These are phyloP conservation scores for Homarus americanus DNA, from an alignment of 1,140 invertebrate genomes.

Conservation along the genomic window DNA sequence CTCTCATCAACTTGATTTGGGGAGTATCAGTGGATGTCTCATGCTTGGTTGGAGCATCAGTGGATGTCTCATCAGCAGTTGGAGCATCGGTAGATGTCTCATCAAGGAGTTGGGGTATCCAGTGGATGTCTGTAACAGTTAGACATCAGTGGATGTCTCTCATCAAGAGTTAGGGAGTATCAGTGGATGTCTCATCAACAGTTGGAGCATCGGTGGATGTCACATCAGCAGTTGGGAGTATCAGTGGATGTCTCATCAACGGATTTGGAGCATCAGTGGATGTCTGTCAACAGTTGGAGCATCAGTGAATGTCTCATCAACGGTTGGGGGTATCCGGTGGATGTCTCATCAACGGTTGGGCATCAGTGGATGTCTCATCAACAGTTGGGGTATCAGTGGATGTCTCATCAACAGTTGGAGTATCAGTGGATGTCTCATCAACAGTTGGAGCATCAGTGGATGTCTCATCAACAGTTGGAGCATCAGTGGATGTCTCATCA, in stretches of 20 bases:
- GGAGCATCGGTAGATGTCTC: background rate
- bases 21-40: background rate
- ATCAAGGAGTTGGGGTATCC: background rate
- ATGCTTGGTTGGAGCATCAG: background rate
- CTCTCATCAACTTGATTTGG: background rate
- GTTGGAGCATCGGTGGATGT: conserved; percentile 10
- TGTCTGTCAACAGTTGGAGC: background rate
- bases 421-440: background rate
- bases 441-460: too few species aligned
- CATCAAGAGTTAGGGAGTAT: background rate
- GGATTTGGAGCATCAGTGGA: background rate
- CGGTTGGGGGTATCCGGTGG: conserved; percentile 4
- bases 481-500: too few species aligned
- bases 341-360: background rate
- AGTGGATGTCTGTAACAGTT: background rate
- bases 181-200: background rate
- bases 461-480: too few species aligned
- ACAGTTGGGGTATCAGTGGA: background rate
- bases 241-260: background rate
- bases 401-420: background rate
- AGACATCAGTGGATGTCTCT: background rate
- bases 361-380: background rate
- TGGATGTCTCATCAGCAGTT: background rate
- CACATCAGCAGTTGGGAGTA: background rate
- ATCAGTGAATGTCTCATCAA: background rate